Evolutionary conservation across 23 tunicate genomes (phyloP).

Genomic region (Halocynthia aurantium): DNA sequence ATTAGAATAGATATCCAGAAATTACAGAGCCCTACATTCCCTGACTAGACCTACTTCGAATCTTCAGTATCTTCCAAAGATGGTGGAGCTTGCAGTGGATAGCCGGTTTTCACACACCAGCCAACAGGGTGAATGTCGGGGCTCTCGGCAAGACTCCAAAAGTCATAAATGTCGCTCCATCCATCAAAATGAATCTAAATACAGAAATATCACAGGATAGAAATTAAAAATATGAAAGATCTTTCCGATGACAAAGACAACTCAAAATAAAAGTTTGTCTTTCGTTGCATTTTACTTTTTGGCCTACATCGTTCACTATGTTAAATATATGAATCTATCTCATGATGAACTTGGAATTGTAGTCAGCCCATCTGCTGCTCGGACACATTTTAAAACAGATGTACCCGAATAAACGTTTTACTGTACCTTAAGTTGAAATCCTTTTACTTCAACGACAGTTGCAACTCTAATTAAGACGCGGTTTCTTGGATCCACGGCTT

Average conservation of each 20-base stretch:
- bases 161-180: constrained; percentile 29
- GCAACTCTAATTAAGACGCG: constrained; percentile 14
- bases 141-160: background rate
- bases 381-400: background rate
- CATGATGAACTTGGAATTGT: background rate
- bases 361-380: background rate
- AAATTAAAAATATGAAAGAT: no score
- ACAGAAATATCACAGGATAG: background rate
- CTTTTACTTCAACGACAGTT: constrained; percentile 2
- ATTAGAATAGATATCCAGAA: constrained; percentile 4
- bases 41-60: background rate
- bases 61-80: background rate
- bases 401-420: background rate
- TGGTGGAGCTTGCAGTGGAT: constrained; percentile 14
- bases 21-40: background rate
- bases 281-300: no score
- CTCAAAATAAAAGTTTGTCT: no score
- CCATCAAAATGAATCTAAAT: constrained; percentile 29
- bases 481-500: constrained; percentile 25
- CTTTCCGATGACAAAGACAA: no score
- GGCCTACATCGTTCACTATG: no score
- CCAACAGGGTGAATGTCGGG: constrained; percentile 10
- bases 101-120: constrained; percentile 11
- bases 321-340: no score
- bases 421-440: constrained; percentile 3